Evolutionary conservation across 2,797 vertebrate species (phyloP).

Genomic region (Cheirogaleus major): DNA sequence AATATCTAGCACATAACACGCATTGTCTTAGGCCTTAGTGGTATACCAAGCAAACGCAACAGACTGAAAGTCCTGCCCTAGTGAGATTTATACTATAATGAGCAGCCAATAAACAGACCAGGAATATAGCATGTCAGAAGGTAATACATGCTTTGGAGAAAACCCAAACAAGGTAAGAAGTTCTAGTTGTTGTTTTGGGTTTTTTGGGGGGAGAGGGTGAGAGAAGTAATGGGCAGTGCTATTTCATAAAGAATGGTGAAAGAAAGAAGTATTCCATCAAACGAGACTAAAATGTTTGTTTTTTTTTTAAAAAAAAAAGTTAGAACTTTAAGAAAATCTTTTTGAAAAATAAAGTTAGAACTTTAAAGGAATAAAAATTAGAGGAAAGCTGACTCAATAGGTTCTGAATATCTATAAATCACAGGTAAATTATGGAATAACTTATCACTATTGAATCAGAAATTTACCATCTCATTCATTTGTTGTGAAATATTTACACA

Average conservation of each 20-base stretch:
- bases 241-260: neutral
- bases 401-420: neutral
- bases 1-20: neutral
- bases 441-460: neutral
- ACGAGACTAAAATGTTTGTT: neutral
- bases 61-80: neutral
- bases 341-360: neutral
- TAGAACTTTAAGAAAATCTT: neutral
- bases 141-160: neutral
- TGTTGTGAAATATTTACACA: neutral
- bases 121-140: neutral
- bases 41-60: neutral
- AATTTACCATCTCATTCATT: neutral
- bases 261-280: neutral
- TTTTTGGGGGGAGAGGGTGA: fast-evolving
- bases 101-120: neutral
- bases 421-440: neutral
- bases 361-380: neutral
- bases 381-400: neutral
- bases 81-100: too few species aligned
- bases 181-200: neutral
- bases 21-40: neutral
- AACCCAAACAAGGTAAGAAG: neutral
- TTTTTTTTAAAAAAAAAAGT: neutral
- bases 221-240: fast-evolving